Percentiles rank a stretch among this genome's conserved stretches.
phyloP scores from a whole-genome alignment of 2,113 vertebrate genomes.

The Crocuta crocuta region DNA sequence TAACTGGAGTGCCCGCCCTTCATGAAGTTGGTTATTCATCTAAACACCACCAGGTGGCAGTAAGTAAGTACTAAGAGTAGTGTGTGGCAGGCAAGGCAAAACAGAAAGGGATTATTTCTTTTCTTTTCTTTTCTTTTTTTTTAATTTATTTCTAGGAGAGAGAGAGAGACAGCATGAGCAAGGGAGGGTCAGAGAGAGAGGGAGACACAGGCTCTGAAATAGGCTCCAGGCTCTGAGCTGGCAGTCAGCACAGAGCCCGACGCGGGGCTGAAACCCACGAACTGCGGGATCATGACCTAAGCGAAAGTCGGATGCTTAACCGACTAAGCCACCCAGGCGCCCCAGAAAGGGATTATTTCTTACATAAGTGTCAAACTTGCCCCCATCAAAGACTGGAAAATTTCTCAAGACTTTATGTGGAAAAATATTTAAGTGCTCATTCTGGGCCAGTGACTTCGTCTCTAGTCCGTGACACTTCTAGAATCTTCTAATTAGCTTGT shows the following conservation, averaged over 20 bases:
- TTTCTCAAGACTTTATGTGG: constrained; percentile 18
- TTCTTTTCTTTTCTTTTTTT: not conserved
- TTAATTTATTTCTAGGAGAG: no score
- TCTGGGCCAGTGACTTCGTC: not conserved
- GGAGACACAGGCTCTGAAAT: no score
- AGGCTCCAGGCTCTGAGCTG: no score
- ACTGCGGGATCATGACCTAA: no score
- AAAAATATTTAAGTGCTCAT: not conserved
- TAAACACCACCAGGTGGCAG: constrained; percentile 42
- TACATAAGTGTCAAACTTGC: not conserved
- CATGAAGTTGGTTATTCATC: not conserved
- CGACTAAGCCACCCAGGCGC: no score
- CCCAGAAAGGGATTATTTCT: not conserved
- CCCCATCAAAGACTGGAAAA: not conserved
- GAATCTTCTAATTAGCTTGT: not conserved
- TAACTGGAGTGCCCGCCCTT: not conserved
- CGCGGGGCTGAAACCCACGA: no score
- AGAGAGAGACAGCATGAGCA: no score
- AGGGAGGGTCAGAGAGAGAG: no score
- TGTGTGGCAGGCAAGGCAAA: no score
- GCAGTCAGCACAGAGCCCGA: no score
- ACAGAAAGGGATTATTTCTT: not conserved
- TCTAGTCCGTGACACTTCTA: not conserved
- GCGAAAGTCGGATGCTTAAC: no score
- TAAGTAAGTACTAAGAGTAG: not conserved